Base-by-base conservation (phyloP, 2,797 vertebrate species). In the Sebastes variabilis region DNA sequence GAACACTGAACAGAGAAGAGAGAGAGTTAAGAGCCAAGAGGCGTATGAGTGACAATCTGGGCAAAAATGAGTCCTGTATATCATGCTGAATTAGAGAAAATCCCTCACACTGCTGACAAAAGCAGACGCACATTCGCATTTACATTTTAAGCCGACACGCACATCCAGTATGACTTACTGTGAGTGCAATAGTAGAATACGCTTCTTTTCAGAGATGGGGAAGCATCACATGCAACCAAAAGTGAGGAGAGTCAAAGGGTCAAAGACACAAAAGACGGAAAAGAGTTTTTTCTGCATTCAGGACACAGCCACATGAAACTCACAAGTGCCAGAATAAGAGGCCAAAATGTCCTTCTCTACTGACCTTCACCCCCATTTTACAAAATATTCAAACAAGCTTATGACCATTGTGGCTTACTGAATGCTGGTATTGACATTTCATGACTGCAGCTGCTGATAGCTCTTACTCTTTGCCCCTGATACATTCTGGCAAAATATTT, bases 21-120 rank as follows among this genome's bases (percentile, higher is more conserved):
- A 54, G 84, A 68, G 87, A 77, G 87, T 83, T 85, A 81, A 86
- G 88, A 82, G 78, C 82, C 79, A 38, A 87, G 65, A 88, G 79
- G 81, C 67, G 46, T 77, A 74, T 82, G 89, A 87, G 87, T 88
- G 89, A 87, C 89, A 90, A 83, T 91, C 85, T 79, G 89, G 82
- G 83, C 82, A 71, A 68, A 89, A 87, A 83, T 79, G 90, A 92
- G 88, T 85, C 89, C 82, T 81, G 84, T 85, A 80, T 90, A 91
- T 94, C 90, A 87, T 72, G 88, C 84, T 75, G 88, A 91, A 93
- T 93, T 90, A 89, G 88, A 92, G 92, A 75, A 92, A 93, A 90
- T 93, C 84, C 91, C 86, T 87, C 80, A 88, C 89, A 78, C 66
- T 90, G 88, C 91, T 89, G 90, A 91, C 92, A 90, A 90, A 92